Conservation (phyloP, 1,140 invertebrate species). For the Oppia nitens region DNA sequence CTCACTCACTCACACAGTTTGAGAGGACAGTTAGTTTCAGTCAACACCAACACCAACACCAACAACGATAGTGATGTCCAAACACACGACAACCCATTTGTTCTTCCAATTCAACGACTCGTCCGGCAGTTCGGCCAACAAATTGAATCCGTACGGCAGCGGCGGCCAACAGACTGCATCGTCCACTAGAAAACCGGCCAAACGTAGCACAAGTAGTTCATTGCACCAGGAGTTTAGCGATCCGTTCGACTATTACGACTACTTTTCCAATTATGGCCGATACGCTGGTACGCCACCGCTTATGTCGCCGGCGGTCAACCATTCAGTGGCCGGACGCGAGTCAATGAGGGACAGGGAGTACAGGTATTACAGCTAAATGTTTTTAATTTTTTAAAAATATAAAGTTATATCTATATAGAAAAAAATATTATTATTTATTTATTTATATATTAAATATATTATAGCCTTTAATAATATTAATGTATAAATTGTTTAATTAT, state of each 20-base stretch:
- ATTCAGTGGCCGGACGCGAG: background rate
- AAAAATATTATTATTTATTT: no score
- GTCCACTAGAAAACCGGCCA: background rate
- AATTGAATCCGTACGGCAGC: background rate
- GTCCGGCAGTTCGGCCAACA: conserved; percentile 3
- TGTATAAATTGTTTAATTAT: no score
- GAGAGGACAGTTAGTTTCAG: no score
- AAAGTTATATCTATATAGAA: no score
- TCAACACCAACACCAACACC: background rate
- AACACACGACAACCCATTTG: conserved; percentile 10
- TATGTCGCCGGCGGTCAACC: background rate
- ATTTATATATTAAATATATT: no score
- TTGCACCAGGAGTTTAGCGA: background rate
- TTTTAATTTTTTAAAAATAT: no score
- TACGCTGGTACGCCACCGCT: conserved; percentile 1
- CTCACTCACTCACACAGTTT: no score
- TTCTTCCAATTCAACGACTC: conserved; percentile 13
- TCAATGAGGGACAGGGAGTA: conserved; percentile 1
- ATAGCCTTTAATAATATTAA: no score
- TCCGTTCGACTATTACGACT: conserved; percentile 17
- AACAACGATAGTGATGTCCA: no score
- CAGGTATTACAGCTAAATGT: no score
- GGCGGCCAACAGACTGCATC: background rate
- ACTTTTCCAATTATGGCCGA: conserved; percentile 25
- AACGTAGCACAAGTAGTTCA: background rate